A percentile compares a stretch with the other conserved stretches of the same genome.
phyloP scores from a whole-genome alignment of 2,113 vertebrate species.

The Paraplagusia blochii region DNA sequence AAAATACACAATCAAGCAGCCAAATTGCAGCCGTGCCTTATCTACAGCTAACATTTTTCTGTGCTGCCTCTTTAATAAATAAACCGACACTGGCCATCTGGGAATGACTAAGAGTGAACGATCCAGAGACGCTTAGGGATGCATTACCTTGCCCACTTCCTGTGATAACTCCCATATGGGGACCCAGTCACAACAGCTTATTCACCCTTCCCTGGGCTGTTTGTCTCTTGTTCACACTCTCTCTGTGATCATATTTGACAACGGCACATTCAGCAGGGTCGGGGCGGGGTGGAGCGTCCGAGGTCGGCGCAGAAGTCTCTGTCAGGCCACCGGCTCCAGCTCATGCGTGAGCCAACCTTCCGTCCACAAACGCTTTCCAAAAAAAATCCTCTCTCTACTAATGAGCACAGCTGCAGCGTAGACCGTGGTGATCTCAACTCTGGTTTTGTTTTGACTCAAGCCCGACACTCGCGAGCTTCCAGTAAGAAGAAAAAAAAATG shows the following conservation, averaged over 20 bases:
- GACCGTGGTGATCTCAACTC: slow-evolving; percentile 54
- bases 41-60: slow-evolving; percentile 52
- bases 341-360: slow-evolving; percentile 16
- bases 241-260: slow-evolving; percentile 41
- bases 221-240: slow-evolving; percentile 43
- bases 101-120: slow-evolving; percentile 64
- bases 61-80: slow-evolving; percentile 69
- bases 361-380: slow-evolving; percentile 28
- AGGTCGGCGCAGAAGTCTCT: slow-evolving; percentile 30
- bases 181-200: slow-evolving; percentile 27
- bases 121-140: slow-evolving; percentile 63
- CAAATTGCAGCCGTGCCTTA: slow-evolving; percentile 70
- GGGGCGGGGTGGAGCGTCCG: not conserved
- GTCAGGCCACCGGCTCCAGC: slow-evolving; percentile 29
- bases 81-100: slow-evolving; percentile 70
- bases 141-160: slow-evolving; percentile 63
- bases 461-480: slow-evolving; percentile 33
- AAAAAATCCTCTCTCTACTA: slow-evolving; percentile 59
- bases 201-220: slow-evolving; percentile 47
- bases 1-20: slow-evolving; percentile 59
- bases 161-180: slow-evolving; percentile 71
- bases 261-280: slow-evolving; percentile 2
- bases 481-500: slow-evolving; percentile 7
- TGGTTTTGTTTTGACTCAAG: slow-evolving; percentile 62
- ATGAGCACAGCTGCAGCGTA: slow-evolving; percentile 72